A percentile compares a stretch with the other conserved stretches of the same genome.
These are phyloP conservation scores for Sebastolobus altivelis DNA, from an alignment of 2,797 vertebrate species.

Conservation along the genomic window DNA sequence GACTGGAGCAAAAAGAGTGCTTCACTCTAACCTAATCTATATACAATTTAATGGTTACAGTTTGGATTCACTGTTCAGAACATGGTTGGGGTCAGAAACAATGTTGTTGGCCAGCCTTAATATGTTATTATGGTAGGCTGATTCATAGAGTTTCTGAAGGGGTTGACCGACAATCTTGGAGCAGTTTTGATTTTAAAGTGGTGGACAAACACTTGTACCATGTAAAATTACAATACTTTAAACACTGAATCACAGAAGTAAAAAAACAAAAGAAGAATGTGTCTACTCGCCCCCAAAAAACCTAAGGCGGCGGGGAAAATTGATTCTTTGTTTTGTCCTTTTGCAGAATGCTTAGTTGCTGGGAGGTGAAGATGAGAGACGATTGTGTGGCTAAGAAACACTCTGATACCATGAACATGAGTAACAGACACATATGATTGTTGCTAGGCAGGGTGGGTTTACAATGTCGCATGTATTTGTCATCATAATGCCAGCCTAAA, in stretches of 20 bases:
- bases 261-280: not conserved
- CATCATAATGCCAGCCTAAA: not conserved
- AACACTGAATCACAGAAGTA: not conserved
- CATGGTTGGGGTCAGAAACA: not conserved
- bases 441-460: not conserved
- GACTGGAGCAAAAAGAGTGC: not conserved
- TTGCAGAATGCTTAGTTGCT: not conserved
- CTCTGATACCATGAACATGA: not conserved
- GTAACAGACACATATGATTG: not conserved
- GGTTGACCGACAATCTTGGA: not conserved
- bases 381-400: not conserved
- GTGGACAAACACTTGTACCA: not conserved
- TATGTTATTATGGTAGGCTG: not conserved
- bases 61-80: not conserved
- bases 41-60: not conserved
- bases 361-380: not conserved
- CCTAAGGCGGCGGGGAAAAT: not conserved
- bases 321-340: not conserved
- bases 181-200: not conserved
- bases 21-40: not conserved
- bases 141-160: not conserved
- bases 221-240: not conserved
- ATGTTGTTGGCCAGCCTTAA: not conserved
- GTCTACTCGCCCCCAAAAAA: not conserved
- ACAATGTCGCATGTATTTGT: not conserved